These are phyloP conservation scores for Caenorhabditis plicata DNA, from an alignment of 2,888 invertebrate genomes.

Conservation along the genomic window DNA sequence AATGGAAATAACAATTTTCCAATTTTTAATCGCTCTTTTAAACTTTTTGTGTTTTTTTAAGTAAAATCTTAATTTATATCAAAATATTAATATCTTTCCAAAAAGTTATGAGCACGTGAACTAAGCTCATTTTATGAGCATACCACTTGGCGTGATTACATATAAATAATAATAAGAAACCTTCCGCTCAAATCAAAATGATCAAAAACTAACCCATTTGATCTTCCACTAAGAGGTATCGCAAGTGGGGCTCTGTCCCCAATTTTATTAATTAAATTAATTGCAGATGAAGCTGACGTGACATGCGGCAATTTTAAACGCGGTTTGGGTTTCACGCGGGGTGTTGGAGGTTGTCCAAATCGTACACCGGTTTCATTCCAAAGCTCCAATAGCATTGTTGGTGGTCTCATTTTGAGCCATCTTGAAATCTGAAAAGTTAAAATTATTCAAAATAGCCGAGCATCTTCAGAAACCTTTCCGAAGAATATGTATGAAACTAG, in stretches of 20 bases:
- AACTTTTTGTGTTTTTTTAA: too few relatives aligned
- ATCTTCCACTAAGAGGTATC: conserved; percentile 29
- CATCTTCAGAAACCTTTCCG: too few relatives aligned
- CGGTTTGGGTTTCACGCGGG: too few relatives aligned
- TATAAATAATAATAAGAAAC: too few relatives aligned
- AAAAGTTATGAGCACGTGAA: too few relatives aligned
- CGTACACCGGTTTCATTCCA: conserved; percentile 54
- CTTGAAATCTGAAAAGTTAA: conserved; percentile 39
- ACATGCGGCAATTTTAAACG: conserved; percentile 9
- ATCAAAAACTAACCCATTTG: conserved; percentile 14
- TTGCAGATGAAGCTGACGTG: conserved; percentile 18
- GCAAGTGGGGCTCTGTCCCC: conserved; percentile 29
- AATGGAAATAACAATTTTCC: too few relatives aligned
- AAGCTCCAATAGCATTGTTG: conserved; percentile 59
- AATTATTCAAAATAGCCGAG: background rate
- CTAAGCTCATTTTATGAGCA: too few relatives aligned
- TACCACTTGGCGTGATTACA: too few relatives aligned
- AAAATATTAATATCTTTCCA: too few relatives aligned
- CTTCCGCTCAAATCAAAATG: background rate
- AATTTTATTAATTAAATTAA: conserved; percentile 11
- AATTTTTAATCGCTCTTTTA: too few relatives aligned
- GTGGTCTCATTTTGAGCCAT: conserved; percentile 58
- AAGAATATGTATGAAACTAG: conserved; percentile 60
- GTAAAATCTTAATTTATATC: too few relatives aligned
- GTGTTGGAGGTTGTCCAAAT: conserved; percentile 19